Evolutionary conservation across 92 coral and sea anemone genomes (phyloP).

Genomic region (Palythoa caribaeorum): DNA sequence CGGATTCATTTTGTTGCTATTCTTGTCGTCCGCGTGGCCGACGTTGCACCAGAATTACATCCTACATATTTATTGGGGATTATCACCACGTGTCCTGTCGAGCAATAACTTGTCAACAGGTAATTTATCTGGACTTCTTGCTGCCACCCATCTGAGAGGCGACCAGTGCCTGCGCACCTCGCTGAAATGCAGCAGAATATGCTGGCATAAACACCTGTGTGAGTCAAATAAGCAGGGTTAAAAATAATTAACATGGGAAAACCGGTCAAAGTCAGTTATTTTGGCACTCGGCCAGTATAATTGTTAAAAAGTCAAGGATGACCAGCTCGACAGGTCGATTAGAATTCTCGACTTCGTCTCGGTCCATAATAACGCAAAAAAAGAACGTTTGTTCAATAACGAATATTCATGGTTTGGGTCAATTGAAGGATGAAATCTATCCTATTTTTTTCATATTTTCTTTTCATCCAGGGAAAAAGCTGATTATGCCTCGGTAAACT

Average conservation of each 20-base stretch:
- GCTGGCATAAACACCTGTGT: constrained; percentile 78
- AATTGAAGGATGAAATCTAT: too few relatives aligned
- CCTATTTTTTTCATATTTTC: too few relatives aligned
- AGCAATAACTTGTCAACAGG: not conserved
- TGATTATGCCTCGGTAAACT: too few relatives aligned
- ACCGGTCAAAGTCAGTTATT: too few relatives aligned
- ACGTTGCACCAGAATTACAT: not conserved
- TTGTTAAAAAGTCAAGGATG: too few relatives aligned
- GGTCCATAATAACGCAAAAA: too few relatives aligned
- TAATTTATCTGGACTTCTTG: constrained; percentile 33
- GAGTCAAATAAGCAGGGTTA: not conserved
- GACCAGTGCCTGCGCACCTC: constrained; percentile 80
- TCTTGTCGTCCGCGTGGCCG: not conserved
- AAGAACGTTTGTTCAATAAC: not conserved
- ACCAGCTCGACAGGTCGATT: too few relatives aligned
- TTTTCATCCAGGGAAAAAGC: too few relatives aligned
- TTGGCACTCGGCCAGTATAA: too few relatives aligned
- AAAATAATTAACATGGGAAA: not conserved
- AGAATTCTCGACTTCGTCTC: too few relatives aligned
- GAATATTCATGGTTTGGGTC: too few relatives aligned
- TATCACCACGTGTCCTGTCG: not conserved
- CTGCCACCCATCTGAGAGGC: constrained; percentile 55
- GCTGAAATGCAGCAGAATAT: constrained; percentile 76
- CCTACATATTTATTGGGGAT: not conserved
- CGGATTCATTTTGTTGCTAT: not conserved